Conservation (phyloP, 1,140 invertebrate species). For the Drosophila melanogaster region Release_6_plus_ISO1_MT NT_033777.3:13858001-13858500, state of each 20-base stretch:
- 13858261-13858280: constrained; percentile 56
- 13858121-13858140: constrained; percentile 31
- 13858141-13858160: constrained; percentile 73
- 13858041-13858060: constrained; percentile 77
- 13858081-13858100: constrained; percentile 55
- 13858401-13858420: constrained; percentile 42
- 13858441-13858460: not conserved
- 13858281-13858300: constrained; percentile 54
- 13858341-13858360: constrained; percentile 79
- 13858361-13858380: constrained; percentile 74
- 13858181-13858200: constrained; percentile 30
- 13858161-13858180: constrained; percentile 60
- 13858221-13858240: constrained; percentile 5
- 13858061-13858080: constrained; percentile 51
- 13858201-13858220: constrained; percentile 16
- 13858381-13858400: constrained; percentile 73
- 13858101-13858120: constrained; percentile 32
- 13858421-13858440: constrained; percentile 43
- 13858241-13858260: constrained; percentile 45
- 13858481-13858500: constrained; percentile 67
- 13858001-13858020: constrained; percentile 83
- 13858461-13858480: constrained; percentile 12
- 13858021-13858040: constrained; percentile 84
- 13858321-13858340: constrained; percentile 82
- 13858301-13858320: constrained; percentile 78